phyloP scores from a whole-genome alignment of 1,140 invertebrate genomes.

The Thaumetopoea pityocampa region DNA sequence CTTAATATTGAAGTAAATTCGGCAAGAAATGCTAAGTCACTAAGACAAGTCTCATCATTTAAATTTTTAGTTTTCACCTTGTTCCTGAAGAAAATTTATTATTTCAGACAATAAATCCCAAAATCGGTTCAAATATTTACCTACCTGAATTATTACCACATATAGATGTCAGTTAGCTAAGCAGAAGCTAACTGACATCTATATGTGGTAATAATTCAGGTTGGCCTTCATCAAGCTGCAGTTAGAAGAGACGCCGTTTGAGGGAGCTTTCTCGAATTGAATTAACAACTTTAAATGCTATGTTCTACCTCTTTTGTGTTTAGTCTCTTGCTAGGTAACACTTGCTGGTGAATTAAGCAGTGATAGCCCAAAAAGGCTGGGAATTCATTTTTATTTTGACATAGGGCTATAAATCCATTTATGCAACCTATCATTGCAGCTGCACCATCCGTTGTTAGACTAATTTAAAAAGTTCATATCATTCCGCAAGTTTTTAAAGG shows the following conservation, averaged over 20 bases:
- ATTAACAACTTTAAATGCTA: slow-evolving; percentile 47
- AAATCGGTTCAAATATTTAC: slow-evolving; percentile 41
- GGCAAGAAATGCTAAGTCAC: slow-evolving; percentile 26
- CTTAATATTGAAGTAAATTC: slow-evolving; percentile 26
- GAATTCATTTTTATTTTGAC: slow-evolving; percentile 33
- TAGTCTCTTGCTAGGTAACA: slow-evolving; percentile 38
- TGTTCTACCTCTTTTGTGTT: slow-evolving; percentile 46
- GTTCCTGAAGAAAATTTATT: slow-evolving; percentile 35
- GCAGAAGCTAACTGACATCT: slow-evolving; percentile 36
- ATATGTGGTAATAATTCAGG: slow-evolving; percentile 29
- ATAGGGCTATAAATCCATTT: slow-evolving; percentile 36
- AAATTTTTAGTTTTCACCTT: slow-evolving; percentile 28
- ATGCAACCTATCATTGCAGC: slow-evolving; percentile 34
- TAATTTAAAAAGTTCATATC: slow-evolving; percentile 36
- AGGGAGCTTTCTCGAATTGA: slow-evolving; percentile 43
- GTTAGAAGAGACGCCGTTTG: slow-evolving; percentile 33
- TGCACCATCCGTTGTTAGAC: slow-evolving; percentile 41
- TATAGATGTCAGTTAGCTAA: slow-evolving; percentile 35
- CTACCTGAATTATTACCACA: slow-evolving; percentile 29
- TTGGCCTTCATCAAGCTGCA: slow-evolving; percentile 29
- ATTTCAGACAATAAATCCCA: slow-evolving; percentile 32
- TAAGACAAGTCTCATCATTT: slow-evolving; percentile 29
- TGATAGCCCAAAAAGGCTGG: slow-evolving; percentile 40
- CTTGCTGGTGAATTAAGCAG: slow-evolving; percentile 45
- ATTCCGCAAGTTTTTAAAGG: slow-evolving; percentile 33